Evolutionary conservation across 2,113 vertebrate species (phyloP).

Genomic region (Muscicapa adusta): DNA sequence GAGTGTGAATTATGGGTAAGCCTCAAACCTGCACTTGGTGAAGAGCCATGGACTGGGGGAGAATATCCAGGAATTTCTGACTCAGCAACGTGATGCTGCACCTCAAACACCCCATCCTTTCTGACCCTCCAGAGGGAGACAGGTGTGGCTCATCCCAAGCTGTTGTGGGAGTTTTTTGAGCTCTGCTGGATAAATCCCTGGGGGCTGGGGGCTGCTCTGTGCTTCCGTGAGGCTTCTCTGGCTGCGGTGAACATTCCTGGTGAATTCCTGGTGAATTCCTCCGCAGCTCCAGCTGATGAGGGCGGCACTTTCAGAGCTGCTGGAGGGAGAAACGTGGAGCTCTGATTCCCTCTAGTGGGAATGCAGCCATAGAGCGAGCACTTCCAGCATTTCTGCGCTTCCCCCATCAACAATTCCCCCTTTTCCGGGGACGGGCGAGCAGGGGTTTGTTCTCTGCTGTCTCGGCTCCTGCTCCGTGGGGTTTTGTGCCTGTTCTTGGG

Average conservation of each 20-base stretch:
- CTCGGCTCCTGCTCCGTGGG: background rate
- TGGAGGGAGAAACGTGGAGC: background rate
- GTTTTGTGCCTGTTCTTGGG: background rate
- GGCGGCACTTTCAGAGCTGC: background rate
- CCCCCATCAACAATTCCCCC: rapidly evolving
- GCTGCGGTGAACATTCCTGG: background rate
- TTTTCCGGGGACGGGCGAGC: rapidly evolving
- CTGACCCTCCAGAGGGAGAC: rapidly evolving
- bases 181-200: background rate
- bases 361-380: background rate
- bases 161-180: rapidly evolving
- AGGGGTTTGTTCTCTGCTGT: rapidly evolving
- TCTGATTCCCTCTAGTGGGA: constrained; percentile 64
- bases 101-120: background rate
- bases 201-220: background rate
- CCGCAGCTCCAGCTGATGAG: background rate
- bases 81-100: rapidly evolving
- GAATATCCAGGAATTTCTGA: background rate
- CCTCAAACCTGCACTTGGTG: background rate
- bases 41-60: rapidly evolving
- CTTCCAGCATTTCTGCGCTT: rapidly evolving
- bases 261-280: too few species aligned
- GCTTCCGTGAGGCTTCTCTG: background rate
- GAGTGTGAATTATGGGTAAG: background rate
- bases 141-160: background rate